A percentile compares a stretch with the other conserved stretches of the same genome.
Evolutionary conservation across 2,113 vertebrate species (phyloP).

Genomic region (Brachyhypopomus gauderio): DNA sequence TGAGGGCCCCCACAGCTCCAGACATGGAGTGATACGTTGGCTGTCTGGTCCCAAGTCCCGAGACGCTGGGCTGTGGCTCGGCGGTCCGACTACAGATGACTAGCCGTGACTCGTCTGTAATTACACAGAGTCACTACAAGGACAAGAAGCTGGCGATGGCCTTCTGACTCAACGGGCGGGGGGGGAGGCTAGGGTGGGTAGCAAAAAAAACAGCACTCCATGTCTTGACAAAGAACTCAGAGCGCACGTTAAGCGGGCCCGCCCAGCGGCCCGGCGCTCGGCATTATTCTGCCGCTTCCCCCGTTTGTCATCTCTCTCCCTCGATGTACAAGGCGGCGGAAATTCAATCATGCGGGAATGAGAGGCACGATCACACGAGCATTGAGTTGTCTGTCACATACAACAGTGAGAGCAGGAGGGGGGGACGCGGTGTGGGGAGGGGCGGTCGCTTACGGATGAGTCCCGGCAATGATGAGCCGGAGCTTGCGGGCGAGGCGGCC

Average conservation of each 20-base stretch:
- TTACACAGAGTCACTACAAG: not conserved
- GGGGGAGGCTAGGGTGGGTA: not conserved
- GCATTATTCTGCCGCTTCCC: conserved; percentile 40
- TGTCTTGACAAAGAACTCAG: not conserved
- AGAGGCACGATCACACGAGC: conserved; percentile 13
- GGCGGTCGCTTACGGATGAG: conserved; percentile 51
- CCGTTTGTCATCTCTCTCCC: conserved; percentile 53
- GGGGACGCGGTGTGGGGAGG: conserved; percentile 5
- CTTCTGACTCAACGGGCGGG: not conserved
- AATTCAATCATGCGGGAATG: conserved; percentile 56
- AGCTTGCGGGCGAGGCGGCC: conserved; percentile 60
- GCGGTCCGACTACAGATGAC: conserved; percentile 12
- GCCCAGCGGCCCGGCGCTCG: conserved; percentile 3
- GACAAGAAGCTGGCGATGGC: conserved; percentile 12
- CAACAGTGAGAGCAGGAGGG: conserved; percentile 2
- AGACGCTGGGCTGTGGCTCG: conserved; percentile 11
- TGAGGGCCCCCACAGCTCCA: conserved; percentile 16
- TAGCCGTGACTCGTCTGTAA: conserved; percentile 17
- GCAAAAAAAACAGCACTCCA: not conserved
- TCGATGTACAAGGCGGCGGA: conserved; percentile 42
- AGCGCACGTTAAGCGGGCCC: conserved; percentile 35
- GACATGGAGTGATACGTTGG: conserved; percentile 9
- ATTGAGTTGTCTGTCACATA: conserved; percentile 30
- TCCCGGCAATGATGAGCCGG: conserved; percentile 58
- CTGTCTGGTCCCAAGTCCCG: conserved; percentile 8